These are phyloP conservation scores for Tenebrio molitor DNA, from an alignment of 1,140 invertebrate species.

Conservation along the genomic window DNA sequence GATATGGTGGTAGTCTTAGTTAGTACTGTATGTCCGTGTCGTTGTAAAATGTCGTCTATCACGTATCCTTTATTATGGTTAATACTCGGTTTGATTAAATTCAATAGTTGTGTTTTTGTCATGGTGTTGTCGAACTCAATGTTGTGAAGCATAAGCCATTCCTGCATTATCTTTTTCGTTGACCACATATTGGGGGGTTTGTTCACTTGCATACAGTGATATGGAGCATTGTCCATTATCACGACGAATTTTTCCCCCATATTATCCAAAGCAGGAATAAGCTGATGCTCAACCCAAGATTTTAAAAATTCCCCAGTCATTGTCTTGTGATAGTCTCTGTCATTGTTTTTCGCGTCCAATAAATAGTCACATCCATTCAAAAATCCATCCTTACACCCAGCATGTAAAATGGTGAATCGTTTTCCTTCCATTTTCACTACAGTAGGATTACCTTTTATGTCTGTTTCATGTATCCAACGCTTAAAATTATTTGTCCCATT, in stretches of 20 bases:
- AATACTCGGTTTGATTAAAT: no score
- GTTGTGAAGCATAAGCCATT: no score
- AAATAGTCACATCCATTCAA: neutral
- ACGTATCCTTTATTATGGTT: no score
- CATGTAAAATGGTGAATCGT: no score
- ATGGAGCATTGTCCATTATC: neutral
- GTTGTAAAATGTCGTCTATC: no score
- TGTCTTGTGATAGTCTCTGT: neutral
- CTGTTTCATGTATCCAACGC: neutral
- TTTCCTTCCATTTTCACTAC: no score
- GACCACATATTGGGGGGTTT: neutral
- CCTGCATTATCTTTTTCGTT: no score
- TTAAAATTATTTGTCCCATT: neutral
- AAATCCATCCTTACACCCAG: neutral
- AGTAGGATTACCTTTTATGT: neutral
- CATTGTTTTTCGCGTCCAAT: neutral
- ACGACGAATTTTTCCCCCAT: neutral
- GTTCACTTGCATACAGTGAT: neutral
- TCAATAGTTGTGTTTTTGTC: no score
- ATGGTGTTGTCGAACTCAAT: no score
- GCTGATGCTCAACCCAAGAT: neutral
- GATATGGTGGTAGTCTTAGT: no score
- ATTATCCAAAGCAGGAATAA: neutral
- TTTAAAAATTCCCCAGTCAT: neutral
- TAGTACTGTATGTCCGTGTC: no score